Evolutionary conservation across 1,140 invertebrate species (phyloP).

Genomic region (Trypoxylus dichotomus): DNA sequence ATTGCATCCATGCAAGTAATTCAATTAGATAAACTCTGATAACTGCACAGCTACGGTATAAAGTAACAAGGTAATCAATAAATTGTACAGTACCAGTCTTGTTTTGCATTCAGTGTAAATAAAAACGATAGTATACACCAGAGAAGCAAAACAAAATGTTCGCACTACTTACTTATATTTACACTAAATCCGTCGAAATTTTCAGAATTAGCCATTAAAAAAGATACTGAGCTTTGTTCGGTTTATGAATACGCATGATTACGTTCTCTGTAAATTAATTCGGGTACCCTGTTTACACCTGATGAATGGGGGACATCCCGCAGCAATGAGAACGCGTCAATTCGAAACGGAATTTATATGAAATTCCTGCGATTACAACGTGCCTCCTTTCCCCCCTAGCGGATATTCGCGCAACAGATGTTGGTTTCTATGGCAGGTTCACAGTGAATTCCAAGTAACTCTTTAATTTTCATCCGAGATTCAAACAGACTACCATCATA

Average conservation of each 20-base stretch:
- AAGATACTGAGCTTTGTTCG: neutral
- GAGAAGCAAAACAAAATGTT: neutral
- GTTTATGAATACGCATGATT: neutral
- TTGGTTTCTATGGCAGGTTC: neutral
- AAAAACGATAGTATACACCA: neutral
- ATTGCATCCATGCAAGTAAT: neutral
- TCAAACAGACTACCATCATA: neutral
- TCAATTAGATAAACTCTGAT: neutral
- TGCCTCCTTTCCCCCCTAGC: neutral
- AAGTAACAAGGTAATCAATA: no score
- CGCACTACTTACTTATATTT: neutral
- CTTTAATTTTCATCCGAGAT: neutral
- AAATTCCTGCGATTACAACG: neutral
- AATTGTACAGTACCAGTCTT: no score
- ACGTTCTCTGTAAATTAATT: slow-evolving; percentile 6
- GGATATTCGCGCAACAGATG: slow-evolving; percentile 18
- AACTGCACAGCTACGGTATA: no score
- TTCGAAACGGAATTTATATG: slow-evolving; percentile 20
- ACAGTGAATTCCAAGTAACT: slow-evolving; percentile 7
- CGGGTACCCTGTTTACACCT: neutral
- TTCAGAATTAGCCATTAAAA: neutral
- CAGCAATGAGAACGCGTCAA: neutral
- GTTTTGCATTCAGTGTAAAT: no score
- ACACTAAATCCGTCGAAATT: neutral
- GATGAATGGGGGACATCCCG: neutral